These are phyloP conservation scores for Pseudococcus viburni DNA, from an alignment of 2,888 invertebrate species.

Conservation along the genomic window DNA sequence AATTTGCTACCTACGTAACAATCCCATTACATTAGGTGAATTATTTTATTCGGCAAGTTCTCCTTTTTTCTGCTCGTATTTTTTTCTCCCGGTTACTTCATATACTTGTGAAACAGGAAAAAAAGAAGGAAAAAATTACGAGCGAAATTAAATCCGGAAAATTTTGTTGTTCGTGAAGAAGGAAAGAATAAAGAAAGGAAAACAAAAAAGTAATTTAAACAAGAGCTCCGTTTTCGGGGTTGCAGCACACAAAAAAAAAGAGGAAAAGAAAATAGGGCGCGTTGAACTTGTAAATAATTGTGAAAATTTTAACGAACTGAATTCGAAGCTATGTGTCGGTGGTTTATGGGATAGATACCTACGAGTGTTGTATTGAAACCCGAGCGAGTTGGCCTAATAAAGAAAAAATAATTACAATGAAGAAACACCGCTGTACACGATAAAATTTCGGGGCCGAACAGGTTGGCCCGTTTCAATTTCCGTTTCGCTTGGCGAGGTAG, in stretches of 20 bases:
- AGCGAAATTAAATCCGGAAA: conserved; percentile 53
- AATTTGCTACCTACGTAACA: not conserved
- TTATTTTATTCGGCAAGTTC: not conserved
- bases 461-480: conserved; percentile 33
- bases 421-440: not conserved
- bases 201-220: conserved; percentile 54
- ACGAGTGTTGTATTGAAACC: conserved; percentile 8
- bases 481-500: not conserved
- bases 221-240: not conserved
- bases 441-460: not conserved
- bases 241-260: not conserved
- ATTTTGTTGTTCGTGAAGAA: conserved; percentile 30
- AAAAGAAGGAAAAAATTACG: conserved; percentile 31
- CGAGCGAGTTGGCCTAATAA: not conserved
- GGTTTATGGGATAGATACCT: conserved; percentile 17
- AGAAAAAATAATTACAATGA: conserved; percentile 38
- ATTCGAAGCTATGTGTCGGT: not conserved
- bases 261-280: not conserved
- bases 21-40: not conserved
- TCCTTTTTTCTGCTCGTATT: not conserved
- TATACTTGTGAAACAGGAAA: conserved; percentile 7
- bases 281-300: conserved; percentile 51
- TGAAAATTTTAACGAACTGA: conserved; percentile 39
- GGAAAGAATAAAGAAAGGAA: conserved; percentile 25
- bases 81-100: not conserved